phyloP scores from a whole-genome alignment of 1,140 invertebrate genomes.

The Leptinotarsa texana region DNA sequence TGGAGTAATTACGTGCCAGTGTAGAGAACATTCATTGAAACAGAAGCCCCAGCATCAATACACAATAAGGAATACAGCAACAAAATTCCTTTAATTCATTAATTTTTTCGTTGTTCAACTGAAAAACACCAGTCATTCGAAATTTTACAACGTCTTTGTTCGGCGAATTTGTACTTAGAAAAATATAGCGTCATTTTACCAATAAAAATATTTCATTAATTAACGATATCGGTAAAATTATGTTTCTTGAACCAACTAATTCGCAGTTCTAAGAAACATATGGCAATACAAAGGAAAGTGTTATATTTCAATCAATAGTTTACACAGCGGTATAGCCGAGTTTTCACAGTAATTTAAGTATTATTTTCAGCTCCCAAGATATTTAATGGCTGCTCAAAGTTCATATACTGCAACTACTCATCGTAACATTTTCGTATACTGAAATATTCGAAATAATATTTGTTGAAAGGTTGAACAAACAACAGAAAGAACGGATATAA shows the following conservation, averaged over 20 bases:
- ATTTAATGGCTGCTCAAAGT: too few species aligned
- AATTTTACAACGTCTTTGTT: too few species aligned
- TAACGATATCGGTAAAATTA: neutral
- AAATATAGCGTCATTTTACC: neutral
- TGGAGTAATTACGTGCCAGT: too few species aligned
- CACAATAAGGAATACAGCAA: too few species aligned
- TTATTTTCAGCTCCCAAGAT: neutral
- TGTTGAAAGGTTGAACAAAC: neutral
- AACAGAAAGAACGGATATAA: neutral
- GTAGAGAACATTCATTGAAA: too few species aligned
- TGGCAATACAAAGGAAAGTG: slow-evolving; percentile 3
- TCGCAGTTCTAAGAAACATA: neutral
- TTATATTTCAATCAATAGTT: slow-evolving; percentile 3
- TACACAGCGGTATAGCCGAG: neutral
- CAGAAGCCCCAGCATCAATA: too few species aligned
- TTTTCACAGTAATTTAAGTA: neutral
- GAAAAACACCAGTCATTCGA: neutral
- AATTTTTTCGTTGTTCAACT: slow-evolving; percentile 9
- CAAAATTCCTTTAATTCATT: neutral
- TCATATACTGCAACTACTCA: too few species aligned
- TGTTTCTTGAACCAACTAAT: neutral
- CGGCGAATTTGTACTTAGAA: too few species aligned
- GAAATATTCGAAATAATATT: neutral
- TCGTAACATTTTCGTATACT: too few species aligned
- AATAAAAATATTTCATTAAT: neutral